Evolutionary conservation across 2,888 invertebrate species (phyloP).

Genomic region (Caenorhabditis japonica): DNA sequence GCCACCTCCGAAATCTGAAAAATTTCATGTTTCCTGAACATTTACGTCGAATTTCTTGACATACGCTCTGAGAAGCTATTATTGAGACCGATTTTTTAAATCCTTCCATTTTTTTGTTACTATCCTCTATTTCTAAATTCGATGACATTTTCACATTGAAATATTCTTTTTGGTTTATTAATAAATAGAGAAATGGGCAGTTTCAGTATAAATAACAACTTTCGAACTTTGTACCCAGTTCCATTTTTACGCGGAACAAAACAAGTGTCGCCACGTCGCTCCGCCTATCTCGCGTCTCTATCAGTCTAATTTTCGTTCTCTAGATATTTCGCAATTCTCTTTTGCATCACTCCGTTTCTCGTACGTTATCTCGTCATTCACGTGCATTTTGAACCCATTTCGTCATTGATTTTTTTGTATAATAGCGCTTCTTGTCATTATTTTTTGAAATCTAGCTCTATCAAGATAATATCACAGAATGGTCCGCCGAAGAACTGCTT

Average conservation of each 20-base stretch:
- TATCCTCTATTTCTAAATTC: not conserved
- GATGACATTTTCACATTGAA: constrained; percentile 1
- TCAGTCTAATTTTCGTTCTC: constrained; percentile 1
- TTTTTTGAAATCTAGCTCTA: not conserved
- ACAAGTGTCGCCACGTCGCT: not conserved
- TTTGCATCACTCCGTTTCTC: constrained; percentile 8
- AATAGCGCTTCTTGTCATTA: not conserved
- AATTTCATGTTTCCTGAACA: not conserved
- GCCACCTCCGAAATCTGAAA: constrained; percentile 19
- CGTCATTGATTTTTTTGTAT: constrained; percentile 6
- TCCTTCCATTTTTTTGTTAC: constrained; percentile 13
- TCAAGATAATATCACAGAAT: constrained; percentile 44
- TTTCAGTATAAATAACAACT: too few relatives aligned
- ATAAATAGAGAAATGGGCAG: too few relatives aligned
- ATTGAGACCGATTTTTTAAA: constrained; percentile 4
- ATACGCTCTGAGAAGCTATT: constrained; percentile 1
- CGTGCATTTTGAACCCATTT: constrained; percentile 20
- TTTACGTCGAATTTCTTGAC: not conserved
- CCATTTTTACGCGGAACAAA: constrained; percentile 1
- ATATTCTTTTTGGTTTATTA: too few relatives aligned
- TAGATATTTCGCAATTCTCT: constrained; percentile 40
- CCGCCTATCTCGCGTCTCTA: constrained; percentile 1
- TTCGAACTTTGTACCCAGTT: not conserved
- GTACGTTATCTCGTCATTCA: constrained; percentile 6
- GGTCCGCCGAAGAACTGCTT: constrained; percentile 72